Percentiles rank a stretch among this genome's conserved stretches.
These are phyloP conservation scores for Zalophus californianus DNA, from an alignment of 2,797 vertebrate species.

Conservation along the genomic window DNA sequence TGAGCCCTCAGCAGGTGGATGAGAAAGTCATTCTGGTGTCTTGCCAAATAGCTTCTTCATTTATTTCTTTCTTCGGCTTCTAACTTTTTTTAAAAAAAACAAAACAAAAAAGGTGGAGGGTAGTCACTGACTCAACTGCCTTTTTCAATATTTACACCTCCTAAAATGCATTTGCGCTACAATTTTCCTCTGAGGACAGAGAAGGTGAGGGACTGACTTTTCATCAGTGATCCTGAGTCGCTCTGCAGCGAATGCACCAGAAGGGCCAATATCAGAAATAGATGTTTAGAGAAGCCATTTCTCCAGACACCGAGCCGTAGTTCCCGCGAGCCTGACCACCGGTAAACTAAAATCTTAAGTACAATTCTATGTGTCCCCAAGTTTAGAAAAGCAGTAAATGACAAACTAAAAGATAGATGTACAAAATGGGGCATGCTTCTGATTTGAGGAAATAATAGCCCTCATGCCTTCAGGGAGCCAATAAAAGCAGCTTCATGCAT, in stretches of 20 bases:
- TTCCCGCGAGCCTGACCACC: rapidly evolving
- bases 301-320: rapidly evolving
- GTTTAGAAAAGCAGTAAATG: constrained; percentile 47
- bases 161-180: not conserved
- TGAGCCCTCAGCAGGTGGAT: not conserved
- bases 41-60: not conserved
- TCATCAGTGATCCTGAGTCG: not conserved
- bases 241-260: not conserved
- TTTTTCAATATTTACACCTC: not conserved
- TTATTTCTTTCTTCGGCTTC: not conserved
- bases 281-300: not conserved
- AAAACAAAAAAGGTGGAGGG: not conserved
- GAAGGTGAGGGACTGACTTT: not conserved
- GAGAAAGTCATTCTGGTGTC: not conserved
- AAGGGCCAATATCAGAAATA: rapidly evolving
- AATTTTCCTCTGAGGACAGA: not conserved
- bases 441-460: not conserved
- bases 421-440: constrained; percentile 33
- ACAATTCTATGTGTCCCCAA: not conserved
- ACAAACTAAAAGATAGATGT: not conserved
- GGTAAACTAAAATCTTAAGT: constrained; percentile 35
- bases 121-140: not conserved
- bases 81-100: not conserved
- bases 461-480: not conserved
- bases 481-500: not conserved